phyloP scores from a whole-genome alignment of 2,888 invertebrate species.

The Dicycla oo region DNA sequence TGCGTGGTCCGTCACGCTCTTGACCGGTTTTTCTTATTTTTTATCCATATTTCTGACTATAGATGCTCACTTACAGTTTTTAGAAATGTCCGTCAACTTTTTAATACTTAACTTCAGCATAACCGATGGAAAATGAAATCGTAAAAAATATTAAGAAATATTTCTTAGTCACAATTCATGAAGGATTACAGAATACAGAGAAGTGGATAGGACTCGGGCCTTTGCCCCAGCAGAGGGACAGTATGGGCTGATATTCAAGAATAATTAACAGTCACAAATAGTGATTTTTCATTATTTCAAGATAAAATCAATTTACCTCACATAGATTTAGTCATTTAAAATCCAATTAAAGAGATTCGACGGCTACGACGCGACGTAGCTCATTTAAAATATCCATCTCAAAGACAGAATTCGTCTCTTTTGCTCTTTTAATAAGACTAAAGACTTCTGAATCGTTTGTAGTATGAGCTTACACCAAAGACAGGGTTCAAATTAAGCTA shows the following conservation, averaged over 20 bases:
- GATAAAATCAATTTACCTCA: too few relatives aligned
- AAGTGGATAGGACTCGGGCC: neutral
- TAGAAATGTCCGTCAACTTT: neutral
- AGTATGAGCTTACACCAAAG: conserved; percentile 28
- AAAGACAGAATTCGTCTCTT: neutral
- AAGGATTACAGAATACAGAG: neutral
- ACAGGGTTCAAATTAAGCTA: conserved; percentile 39
- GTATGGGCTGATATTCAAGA: too few relatives aligned
- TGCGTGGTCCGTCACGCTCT: too few relatives aligned
- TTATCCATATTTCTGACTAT: too few relatives aligned
- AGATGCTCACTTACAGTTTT: neutral
- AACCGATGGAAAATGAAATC: too few relatives aligned
- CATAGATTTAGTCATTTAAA: neutral
- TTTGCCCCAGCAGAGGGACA: too few relatives aligned
- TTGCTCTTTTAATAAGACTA: neutral
- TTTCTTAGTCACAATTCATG: too few relatives aligned
- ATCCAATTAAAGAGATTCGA: neutral
- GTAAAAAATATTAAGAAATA: too few relatives aligned
- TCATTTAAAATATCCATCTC: neutral
- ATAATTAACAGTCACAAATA: too few relatives aligned
- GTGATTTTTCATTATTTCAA: too few relatives aligned
- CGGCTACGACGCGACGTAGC: too few relatives aligned
- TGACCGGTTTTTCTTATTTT: too few relatives aligned
- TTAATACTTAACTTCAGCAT: neutral
- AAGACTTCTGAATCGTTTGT: conserved; percentile 26